Evolutionary conservation across 92 coral and sea anemone species (phyloP), one percentile per base, ranked within the genome.

Genomic region (Zoanthus solanderi): DNA sequence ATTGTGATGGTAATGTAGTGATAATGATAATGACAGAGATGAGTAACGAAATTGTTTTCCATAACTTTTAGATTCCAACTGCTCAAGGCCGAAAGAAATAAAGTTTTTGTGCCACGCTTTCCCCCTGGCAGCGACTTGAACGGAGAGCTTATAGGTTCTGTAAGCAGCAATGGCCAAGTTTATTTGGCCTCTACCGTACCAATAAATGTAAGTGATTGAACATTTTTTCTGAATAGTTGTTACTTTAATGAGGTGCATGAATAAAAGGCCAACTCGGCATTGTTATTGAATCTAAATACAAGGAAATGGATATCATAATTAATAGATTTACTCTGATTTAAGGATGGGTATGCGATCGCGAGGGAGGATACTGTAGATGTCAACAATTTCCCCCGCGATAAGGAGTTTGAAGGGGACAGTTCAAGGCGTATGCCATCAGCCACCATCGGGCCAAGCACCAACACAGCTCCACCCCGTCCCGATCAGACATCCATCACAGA

Each of bases 61-160:
- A 54, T 54, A 65, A 65, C 71, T 65, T 65, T 16, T 65, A 65
- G 71, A 65, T 65, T 65, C 71, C 71, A 65, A 28, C 71, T 65
- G 71, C 71, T 65, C 23, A 65, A 65, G 31, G 71, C 71, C 31
- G 71, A 65, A 28, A 65, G 71, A 28, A 65, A 65, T 16, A 65
- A 65, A 28, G 71, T 65, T 65, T 65, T 65, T 28, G 71, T 65
- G 30, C 71, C 71, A 8, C 71, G 71, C 29, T 65, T 65, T 16
- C 71, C 71, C 6, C 71, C 29, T 17, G 71, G 31, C 71, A 65
- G 29, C 30, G 71, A 65, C 7, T 65, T 17, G 71, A 28, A 65
- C 30, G 71, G 71, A 28, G 29, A 65, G 9, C 71, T 65, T 3
- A 65, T 65, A 17, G 71, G 71, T 16, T 17, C 23, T 65, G 7